Evolutionary conservation across 2,888 invertebrate species (phyloP), one percentile per base, ranked within the genome.

Genomic region (Schizotus pectinicornis): DNA sequence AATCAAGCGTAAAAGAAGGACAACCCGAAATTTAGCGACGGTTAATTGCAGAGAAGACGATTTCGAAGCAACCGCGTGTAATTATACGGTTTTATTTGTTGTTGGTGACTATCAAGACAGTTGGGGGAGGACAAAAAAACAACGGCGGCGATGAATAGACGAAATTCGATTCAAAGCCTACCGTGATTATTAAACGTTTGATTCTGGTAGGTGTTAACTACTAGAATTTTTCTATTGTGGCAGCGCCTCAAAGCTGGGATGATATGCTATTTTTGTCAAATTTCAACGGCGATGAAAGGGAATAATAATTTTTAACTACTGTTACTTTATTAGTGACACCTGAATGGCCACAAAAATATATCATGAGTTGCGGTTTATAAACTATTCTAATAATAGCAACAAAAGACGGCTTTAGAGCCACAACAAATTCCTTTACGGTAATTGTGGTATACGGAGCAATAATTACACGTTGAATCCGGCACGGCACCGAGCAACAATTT

Each of bases 301-400:
- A 42, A 14, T 11, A 37, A 53, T 33, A 31, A 53, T 45, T 53
- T 45, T 53, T 53, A 53, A 46, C 53, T 46, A 45, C 45, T 46
- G 53, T 53, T 53, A 46, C 45, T 53, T 43, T 52, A 52, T 52
- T 53, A 53, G 45, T 53, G 53, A 46, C 53, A 53, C 43, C 9
- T 52, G 52, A 52, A 52, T 52, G 43, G 13, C 6, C 37, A 36
- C 13, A 52, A 49, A 52, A 52, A 41, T 43, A 12, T 41, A 43
- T 30, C 52, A 11, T 48, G 37, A 46, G 42, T 13, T 42, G 51
- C 35, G 36, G 51, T 36, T 42, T 51, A 35, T 14, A 12, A 31
- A 48, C 38, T 37, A 53, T 38, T 45, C 53, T 45, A 53, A 53
- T 53, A 53, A 53, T 38, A 45, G 37, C 38, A 22, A 53, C 45